Conservation (phyloP, 2,113 vertebrate species). For the Heliornis fulica region DNA sequence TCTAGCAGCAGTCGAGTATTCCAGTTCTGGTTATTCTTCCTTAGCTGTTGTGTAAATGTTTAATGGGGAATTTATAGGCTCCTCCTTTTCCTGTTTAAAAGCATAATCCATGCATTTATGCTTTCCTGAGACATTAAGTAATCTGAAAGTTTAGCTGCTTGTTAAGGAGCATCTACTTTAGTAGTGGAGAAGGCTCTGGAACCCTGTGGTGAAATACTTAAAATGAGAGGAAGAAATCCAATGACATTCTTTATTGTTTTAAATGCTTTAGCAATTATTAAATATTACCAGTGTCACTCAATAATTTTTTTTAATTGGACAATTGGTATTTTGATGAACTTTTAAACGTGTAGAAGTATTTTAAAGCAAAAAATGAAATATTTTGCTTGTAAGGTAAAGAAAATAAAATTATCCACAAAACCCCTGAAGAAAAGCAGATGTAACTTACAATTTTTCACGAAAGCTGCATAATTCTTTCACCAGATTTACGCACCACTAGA, state of each 20-base stretch:
- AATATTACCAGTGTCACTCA: neutral
- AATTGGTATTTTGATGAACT: neutral
- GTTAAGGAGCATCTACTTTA: neutral
- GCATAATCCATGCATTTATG: neutral
- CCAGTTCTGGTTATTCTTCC: neutral
- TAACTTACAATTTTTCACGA: neutral
- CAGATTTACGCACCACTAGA: fast-evolving
- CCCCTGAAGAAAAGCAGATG: neutral
- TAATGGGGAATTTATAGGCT: neutral
- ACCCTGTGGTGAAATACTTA: neutral
- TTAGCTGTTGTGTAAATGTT: neutral
- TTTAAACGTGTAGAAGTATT: neutral
- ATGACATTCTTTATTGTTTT: neutral
- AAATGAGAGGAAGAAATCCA: neutral
- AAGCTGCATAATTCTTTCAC: neutral
- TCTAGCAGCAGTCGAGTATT: neutral
- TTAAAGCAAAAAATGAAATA: neutral
- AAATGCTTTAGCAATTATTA: neutral
- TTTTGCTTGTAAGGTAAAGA: neutral
- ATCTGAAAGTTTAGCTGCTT: neutral
- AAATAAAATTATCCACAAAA: neutral
- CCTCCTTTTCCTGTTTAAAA: neutral
- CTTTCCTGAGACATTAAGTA: neutral
- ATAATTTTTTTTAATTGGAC: neutral
- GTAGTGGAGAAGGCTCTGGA: neutral